Conservation (phyloP, 2,797 vertebrate species). For the Dryobates pubescens region DNA sequence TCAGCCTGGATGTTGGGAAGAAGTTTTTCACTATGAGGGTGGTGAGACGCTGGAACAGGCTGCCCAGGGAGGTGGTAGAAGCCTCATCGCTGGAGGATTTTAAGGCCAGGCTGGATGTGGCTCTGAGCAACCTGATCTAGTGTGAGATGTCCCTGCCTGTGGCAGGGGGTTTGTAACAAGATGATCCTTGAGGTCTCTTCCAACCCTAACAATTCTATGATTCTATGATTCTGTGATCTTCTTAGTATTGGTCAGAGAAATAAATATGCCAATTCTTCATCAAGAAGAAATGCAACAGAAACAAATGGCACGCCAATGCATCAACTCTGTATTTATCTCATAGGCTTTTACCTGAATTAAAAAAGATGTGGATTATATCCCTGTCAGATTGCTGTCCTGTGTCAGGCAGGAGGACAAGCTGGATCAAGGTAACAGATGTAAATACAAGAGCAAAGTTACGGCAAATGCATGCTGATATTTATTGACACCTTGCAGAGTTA, state of each 20-base stretch:
- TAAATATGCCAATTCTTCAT: not conserved
- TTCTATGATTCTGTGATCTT: no score
- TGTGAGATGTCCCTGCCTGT: no score
- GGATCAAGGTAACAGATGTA: not conserved
- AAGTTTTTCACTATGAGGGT: no score
- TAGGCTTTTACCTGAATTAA: not conserved
- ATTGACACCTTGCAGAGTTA: slow-evolving; percentile 20
- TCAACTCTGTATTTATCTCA: not conserved
- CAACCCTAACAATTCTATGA: no score
- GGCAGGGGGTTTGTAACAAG: no score
- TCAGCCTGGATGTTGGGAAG: no score
- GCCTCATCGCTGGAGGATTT: no score
- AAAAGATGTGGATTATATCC: not conserved
- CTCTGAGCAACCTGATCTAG: no score
- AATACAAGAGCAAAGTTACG: slow-evolving; percentile 27
- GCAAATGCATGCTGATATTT: slow-evolving; percentile 41
- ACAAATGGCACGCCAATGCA: not conserved
- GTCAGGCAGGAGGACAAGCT: not conserved
- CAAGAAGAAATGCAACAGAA: slow-evolving; percentile 13
- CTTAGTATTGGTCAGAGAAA: not conserved
- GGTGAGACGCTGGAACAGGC: no score
- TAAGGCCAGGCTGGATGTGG: no score
- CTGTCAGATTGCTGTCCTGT: not conserved
- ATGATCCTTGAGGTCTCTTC: no score
- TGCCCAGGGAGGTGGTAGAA: no score